Conservation (phyloP, 2,797 vertebrate genomes). For the Trachurus trachurus region DNA sequence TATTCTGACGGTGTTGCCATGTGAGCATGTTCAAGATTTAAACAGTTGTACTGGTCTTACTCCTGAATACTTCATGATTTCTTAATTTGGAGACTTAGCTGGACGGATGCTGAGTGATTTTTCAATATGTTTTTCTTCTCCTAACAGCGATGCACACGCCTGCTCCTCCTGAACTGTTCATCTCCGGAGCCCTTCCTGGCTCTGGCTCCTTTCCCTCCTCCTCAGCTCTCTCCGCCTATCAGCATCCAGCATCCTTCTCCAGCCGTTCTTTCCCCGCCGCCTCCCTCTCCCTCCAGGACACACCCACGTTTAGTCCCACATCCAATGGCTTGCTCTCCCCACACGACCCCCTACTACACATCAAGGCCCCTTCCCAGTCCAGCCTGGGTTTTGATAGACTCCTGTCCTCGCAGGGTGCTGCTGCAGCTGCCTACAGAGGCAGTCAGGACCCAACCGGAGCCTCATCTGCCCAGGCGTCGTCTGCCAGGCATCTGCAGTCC, state of each 20-base stretch:
- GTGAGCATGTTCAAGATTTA: constrained; percentile 9
- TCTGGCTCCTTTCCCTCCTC: constrained; percentile 96
- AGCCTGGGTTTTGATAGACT: constrained; percentile 94
- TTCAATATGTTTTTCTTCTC: constrained; percentile 62
- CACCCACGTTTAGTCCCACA: constrained; percentile 94
- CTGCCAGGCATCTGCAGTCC: constrained; percentile 91
- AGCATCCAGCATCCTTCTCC: constrained; percentile 95
- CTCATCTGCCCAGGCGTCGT: constrained; percentile 85
- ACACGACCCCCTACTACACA: constrained; percentile 94
- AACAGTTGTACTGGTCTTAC: not conserved
- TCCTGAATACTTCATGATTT: not conserved
- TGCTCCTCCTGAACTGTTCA: constrained; percentile 95
- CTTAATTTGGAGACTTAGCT: constrained; percentile 9
- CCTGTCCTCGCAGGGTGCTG: constrained; percentile 88
- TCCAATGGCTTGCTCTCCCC: constrained; percentile 96
- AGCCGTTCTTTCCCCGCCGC: constrained; percentile 94
- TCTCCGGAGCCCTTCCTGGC: constrained; percentile 94
- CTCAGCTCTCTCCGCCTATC: constrained; percentile 95
- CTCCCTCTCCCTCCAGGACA: constrained; percentile 93
- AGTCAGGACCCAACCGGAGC: constrained; percentile 89
- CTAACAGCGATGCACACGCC: constrained; percentile 95
- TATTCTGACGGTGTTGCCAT: constrained; percentile 24
- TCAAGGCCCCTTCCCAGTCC: constrained; percentile 93
- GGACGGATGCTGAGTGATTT: constrained; percentile 56
- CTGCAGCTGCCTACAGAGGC: constrained; percentile 87